Evolutionary conservation across 2,113 vertebrate species (phyloP).

Genomic region (Periophthalmodon schlosseri): DNA sequence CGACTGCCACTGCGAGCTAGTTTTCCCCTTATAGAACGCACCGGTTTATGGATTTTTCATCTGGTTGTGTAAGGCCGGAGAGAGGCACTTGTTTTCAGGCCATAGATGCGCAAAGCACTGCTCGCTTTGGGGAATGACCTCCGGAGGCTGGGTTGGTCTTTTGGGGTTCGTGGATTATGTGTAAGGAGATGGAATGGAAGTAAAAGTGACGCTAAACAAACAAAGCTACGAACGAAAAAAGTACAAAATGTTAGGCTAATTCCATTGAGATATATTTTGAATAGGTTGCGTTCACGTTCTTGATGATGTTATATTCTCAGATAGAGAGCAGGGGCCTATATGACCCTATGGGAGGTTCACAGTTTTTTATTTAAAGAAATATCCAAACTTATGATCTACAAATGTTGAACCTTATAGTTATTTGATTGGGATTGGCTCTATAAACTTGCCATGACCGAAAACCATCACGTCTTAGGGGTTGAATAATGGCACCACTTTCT

Average conservation of each 20-base stretch:
- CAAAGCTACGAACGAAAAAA: not conserved
- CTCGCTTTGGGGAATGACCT: not conserved
- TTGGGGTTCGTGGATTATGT: not conserved
- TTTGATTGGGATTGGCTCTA: no score
- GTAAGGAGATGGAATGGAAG: not conserved
- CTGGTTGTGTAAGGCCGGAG: conserved; percentile 41
- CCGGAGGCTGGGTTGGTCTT: not conserved
- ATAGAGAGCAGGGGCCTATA: no score
- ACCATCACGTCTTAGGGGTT: no score
- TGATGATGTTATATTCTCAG: no score
- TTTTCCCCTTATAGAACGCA: conserved; percentile 54
- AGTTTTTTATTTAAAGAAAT: no score
- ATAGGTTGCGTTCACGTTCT: no score
- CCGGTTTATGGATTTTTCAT: conserved; percentile 56
- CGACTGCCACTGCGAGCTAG: not conserved
- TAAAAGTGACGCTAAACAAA: not conserved
- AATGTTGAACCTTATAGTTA: no score
- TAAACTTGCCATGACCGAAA: no score
- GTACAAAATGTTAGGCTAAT: not conserved
- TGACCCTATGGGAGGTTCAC: no score
- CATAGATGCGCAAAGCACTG: not conserved
- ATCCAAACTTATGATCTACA: no score
- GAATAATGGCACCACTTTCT: no score
- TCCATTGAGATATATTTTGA: not conserved
- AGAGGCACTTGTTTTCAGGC: conserved; percentile 1